phyloP scores from a whole-genome alignment of 1,140 invertebrate species.

The Zophobas atratus region DNA sequence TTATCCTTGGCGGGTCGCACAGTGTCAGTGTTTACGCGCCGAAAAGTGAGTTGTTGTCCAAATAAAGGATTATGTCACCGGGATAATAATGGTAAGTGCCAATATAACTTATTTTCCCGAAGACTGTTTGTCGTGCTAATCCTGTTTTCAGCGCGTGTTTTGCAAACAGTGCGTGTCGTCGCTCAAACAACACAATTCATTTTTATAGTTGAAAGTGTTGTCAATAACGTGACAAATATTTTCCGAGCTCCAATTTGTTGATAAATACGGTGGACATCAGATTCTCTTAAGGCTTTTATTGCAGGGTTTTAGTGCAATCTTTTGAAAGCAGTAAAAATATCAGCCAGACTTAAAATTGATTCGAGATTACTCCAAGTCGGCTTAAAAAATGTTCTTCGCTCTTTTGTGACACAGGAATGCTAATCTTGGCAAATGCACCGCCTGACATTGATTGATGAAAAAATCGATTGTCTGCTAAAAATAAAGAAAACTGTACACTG shows the following conservation, averaged over 20 bases:
- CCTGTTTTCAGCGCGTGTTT: background rate
- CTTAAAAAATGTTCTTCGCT: background rate
- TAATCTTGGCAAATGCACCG: background rate
- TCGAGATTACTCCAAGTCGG: background rate
- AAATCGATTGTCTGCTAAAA: background rate
- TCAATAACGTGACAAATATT: too few species aligned
- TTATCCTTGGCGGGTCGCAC: background rate
- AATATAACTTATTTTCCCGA: background rate
- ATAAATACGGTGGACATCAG: too few species aligned
- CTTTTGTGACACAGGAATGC: background rate
- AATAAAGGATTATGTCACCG: conserved; percentile 27
- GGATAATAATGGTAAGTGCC: conserved; percentile 1
- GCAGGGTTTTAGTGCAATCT: background rate
- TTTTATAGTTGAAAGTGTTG: too few species aligned
- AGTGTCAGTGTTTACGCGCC: background rate
- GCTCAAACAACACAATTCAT: too few species aligned
- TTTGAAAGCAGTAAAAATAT: background rate
- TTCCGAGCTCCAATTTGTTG: too few species aligned
- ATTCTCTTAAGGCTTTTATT: background rate
- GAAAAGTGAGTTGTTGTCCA: background rate
- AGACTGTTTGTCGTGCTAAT: background rate
- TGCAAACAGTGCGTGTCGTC: too few species aligned
- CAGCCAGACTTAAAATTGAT: background rate
- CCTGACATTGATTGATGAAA: conserved; percentile 11
- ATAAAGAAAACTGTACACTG: background rate